A percentile compares a stretch with the other conserved stretches of the same genome.
These are phyloP conservation scores for Apostichopus parvimensis DNA, from an alignment of 35 echinoderm and acorn worm genomes.

Conservation along the genomic window DNA sequence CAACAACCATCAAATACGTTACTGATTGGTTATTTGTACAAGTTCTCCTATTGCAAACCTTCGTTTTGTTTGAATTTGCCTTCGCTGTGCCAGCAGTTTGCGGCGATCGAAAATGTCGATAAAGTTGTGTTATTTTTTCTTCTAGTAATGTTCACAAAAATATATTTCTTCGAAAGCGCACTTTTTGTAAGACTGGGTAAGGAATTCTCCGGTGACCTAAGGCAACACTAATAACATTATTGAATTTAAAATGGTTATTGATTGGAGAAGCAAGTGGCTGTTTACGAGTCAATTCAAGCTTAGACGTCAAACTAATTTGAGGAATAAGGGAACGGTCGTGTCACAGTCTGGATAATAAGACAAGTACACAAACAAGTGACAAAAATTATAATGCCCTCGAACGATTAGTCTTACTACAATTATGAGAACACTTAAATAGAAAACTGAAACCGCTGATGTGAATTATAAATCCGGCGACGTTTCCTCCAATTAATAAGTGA, in stretches of 20 bases:
- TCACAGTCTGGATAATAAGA: not conserved
- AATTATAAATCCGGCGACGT: too few relatives aligned
- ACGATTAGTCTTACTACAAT: too few relatives aligned
- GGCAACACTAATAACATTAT: constrained; percentile 7
- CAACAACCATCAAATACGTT: too few relatives aligned
- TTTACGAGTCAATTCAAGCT: constrained; percentile 16
- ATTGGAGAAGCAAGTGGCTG: not conserved
- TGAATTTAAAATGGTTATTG: constrained; percentile 23
- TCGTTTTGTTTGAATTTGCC: not conserved
- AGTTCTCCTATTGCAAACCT: too few relatives aligned
- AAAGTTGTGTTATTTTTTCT: not conserved
- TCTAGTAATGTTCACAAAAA: not conserved
- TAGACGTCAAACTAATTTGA: constrained; percentile 4
- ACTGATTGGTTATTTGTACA: too few relatives aligned
- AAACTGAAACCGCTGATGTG: too few relatives aligned
- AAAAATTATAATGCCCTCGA: too few relatives aligned
- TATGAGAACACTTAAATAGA: too few relatives aligned
- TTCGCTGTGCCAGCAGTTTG: not conserved
- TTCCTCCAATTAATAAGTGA: too few relatives aligned
- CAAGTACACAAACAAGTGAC: not conserved
- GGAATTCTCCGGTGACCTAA: not conserved
- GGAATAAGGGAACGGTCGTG: not conserved
- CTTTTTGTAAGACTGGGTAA: not conserved
- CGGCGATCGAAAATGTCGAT: not conserved
- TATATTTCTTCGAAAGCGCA: not conserved